A percentile compares a stretch with the other conserved stretches of the same genome.
These are phyloP conservation scores for Nomada ferruginata DNA, from an alignment of 2,888 invertebrate genomes.

Conservation along the genomic window DNA sequence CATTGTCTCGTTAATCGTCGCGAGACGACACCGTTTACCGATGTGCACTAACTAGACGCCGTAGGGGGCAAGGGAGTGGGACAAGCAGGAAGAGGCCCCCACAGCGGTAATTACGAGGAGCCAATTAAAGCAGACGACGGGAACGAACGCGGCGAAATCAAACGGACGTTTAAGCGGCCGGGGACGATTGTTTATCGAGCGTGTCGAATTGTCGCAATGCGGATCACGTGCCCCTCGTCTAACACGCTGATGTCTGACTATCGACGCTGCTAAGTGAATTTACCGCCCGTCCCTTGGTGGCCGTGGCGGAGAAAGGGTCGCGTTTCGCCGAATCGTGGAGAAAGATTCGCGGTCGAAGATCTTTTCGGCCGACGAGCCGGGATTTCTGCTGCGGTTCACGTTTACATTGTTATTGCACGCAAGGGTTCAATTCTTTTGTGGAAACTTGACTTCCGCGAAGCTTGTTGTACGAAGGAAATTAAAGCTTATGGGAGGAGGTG, in stretches of 20 bases:
- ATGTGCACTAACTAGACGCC: slow-evolving; percentile 64
- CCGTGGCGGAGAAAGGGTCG: background rate
- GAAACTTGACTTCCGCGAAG: too few relatives aligned
- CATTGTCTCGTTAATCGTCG: slow-evolving; percentile 69
- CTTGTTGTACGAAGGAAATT: too few relatives aligned
- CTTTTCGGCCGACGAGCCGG: too few relatives aligned
- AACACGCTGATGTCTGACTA: slow-evolving; percentile 18
- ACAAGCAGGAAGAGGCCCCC: slow-evolving; percentile 40
- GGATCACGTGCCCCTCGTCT: slow-evolving; percentile 40
- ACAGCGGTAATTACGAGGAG: slow-evolving; percentile 65
- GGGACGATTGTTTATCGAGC: slow-evolving; percentile 62
- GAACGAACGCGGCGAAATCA: slow-evolving; percentile 41
- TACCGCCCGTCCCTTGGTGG: background rate
- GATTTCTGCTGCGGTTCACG: too few relatives aligned
- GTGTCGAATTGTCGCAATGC: slow-evolving; percentile 60
- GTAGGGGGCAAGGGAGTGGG: slow-evolving; percentile 22
- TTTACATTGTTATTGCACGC: too few relatives aligned
- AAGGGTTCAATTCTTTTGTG: too few relatives aligned
- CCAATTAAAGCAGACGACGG: slow-evolving; percentile 65
- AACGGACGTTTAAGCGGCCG: slow-evolving; percentile 60
- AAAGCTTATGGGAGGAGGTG: background rate
- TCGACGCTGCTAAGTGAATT: slow-evolving; percentile 24
- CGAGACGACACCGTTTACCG: slow-evolving; percentile 66
- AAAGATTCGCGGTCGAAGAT: background rate
- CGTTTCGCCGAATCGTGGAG: background rate